These are phyloP conservation scores for Phaonia tiefii DNA, from an alignment of 2,888 invertebrate species.

Conservation along the genomic window DNA sequence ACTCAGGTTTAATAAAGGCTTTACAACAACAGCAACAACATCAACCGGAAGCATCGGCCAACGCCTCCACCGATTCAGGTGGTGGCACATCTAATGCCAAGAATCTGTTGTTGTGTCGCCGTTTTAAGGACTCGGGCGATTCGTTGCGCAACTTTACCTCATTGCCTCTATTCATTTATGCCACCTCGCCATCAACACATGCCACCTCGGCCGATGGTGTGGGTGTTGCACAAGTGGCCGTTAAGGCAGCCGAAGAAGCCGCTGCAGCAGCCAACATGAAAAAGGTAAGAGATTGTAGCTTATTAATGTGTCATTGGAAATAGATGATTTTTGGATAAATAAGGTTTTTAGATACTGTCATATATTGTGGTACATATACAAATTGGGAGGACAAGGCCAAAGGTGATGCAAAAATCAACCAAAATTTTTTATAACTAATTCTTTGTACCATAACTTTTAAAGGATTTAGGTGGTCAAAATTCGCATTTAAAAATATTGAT, in stretches of 20 bases:
- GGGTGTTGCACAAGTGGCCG: conserved; percentile 76
- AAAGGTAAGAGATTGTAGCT: conserved; percentile 43
- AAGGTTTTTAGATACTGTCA: too few species aligned
- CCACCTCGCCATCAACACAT: conserved; percentile 76
- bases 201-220: conserved; percentile 77
- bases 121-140: conserved; percentile 75
- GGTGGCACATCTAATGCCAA: conserved; percentile 50
- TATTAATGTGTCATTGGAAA: not conserved
- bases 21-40: conserved; percentile 51
- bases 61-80: conserved; percentile 63
- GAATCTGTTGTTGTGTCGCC: conserved; percentile 76
- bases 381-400: too few species aligned
- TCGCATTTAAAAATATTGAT: too few species aligned
- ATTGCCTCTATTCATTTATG: conserved; percentile 76
- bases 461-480: too few species aligned
- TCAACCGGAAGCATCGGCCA: conserved; percentile 68
- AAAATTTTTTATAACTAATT: too few species aligned
- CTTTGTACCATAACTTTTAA: too few species aligned
- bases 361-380: not conserved
- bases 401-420: too few species aligned
- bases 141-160: conserved; percentile 76
- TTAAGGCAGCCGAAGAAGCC: conserved; percentile 68
- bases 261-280: conserved; percentile 50
- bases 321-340: not conserved
- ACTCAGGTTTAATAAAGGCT: conserved; percentile 40